phyloP scores from a whole-genome alignment of 1,140 invertebrate species.

The Pygmarrhopalites habei region DNA sequence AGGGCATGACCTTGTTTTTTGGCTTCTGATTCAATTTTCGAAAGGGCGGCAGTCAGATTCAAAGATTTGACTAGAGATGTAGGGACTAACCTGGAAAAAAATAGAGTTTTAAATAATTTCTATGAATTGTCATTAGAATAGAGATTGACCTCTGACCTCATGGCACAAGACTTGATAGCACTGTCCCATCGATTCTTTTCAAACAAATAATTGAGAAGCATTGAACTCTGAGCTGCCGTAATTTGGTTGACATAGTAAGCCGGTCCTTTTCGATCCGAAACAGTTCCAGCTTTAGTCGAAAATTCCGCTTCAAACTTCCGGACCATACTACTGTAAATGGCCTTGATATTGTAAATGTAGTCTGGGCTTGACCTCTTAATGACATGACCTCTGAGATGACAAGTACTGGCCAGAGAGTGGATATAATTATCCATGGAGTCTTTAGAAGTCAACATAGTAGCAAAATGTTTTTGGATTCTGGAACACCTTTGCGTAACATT shows the following conservation, averaged over 20 bases:
- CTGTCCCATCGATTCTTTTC: conserved; percentile 27
- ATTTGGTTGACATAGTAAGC: conserved; percentile 31
- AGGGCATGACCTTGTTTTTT: not conserved
- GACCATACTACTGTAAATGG: conserved; percentile 27
- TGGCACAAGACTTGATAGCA: conserved; percentile 12
- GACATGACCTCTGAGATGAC: conserved; percentile 6
- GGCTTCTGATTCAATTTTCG: not conserved
- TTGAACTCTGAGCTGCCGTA: conserved; percentile 22
- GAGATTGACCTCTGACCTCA: too few species aligned
- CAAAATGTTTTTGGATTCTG: conserved; percentile 19
- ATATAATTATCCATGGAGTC: conserved; percentile 17
- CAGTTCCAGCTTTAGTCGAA: conserved; percentile 12
- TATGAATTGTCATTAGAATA: too few species aligned
- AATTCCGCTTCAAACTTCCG: conserved; percentile 28
- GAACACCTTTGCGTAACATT: not conserved
- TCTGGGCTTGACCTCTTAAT: conserved; percentile 11
- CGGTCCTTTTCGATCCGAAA: conserved; percentile 15
- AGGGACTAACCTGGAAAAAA: conserved; percentile 17
- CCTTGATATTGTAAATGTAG: conserved; percentile 28
- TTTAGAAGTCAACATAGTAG: conserved; percentile 7
- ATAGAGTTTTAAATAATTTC: too few species aligned
- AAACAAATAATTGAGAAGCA: conserved; percentile 25
- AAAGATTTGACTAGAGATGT: not conserved
- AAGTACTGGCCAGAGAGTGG: conserved; percentile 8
- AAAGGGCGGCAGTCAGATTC: conserved; percentile 18